These are phyloP conservation scores for Chloroceryle aenea DNA, from an alignment of 2,113 vertebrate species.

Conservation along the genomic window DNA sequence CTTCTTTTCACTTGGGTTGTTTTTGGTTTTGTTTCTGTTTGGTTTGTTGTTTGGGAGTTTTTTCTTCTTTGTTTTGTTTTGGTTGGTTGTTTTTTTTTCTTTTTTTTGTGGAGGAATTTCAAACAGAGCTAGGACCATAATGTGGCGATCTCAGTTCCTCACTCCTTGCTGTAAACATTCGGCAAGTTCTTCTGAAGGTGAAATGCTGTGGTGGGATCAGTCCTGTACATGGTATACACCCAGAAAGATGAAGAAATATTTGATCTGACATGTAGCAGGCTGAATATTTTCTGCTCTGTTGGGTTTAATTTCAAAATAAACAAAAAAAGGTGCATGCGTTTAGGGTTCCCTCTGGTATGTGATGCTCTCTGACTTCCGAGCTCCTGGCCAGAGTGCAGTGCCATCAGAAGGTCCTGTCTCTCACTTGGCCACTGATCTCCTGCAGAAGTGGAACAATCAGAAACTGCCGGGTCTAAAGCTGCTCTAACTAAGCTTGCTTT, in stretches of 20 bases:
- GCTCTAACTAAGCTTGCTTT: background rate
- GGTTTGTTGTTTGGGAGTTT: too few species aligned
- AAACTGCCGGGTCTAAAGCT: background rate
- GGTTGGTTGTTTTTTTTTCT: too few species aligned
- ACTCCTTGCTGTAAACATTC: background rate
- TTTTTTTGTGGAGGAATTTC: background rate
- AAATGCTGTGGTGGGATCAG: background rate
- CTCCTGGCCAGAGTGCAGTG: background rate
- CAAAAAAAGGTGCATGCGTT: background rate
- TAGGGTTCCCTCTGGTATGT: background rate
- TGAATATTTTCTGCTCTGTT: background rate
- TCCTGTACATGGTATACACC: accelerated
- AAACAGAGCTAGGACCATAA: background rate
- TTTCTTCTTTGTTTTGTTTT: background rate
- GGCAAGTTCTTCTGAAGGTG: background rate
- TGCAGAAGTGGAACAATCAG: background rate
- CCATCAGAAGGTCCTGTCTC: background rate
- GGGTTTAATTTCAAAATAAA: background rate
- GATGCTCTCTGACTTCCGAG: background rate
- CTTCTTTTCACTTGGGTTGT: background rate
- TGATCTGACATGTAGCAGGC: background rate
- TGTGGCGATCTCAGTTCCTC: background rate
- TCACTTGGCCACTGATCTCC: background rate
- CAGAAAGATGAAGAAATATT: background rate
- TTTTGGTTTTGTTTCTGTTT: background rate